phyloP scores from a whole-genome alignment of 2,797 vertebrate genomes.

The Alfaro cultratus region DNA sequence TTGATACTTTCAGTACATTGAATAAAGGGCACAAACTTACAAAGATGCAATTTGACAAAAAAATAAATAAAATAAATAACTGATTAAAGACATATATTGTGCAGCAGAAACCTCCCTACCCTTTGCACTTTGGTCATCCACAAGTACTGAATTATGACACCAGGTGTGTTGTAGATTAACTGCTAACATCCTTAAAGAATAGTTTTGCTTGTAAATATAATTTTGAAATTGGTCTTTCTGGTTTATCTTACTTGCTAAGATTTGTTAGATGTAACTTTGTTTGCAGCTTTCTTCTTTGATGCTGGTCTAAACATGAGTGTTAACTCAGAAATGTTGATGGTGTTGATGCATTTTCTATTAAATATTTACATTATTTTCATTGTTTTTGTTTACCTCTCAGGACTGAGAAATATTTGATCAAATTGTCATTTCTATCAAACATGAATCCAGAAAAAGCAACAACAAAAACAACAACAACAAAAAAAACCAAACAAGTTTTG shows the following conservation, averaged over 20 bases:
- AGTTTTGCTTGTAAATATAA: not conserved
- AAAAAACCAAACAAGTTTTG: not conserved
- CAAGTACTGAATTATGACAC: not conserved
- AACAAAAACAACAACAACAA: too few species aligned
- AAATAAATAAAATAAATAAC: not conserved
- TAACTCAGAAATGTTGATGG: not conserved
- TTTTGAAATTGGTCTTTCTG: not conserved
- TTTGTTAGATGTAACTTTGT: not conserved
- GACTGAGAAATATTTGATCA: not conserved
- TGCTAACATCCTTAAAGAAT: not conserved
- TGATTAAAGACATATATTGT: not conserved
- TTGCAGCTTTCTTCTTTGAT: not conserved
- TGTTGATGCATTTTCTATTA: not conserved
- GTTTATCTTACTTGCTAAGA: not conserved
- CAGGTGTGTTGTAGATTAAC: too few species aligned
- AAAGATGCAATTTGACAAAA: not conserved
- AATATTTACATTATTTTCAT: not conserved
- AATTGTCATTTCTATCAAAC: not conserved
- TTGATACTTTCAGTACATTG: conserved; percentile 2
- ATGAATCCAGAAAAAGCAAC: not conserved
- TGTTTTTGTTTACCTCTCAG: not conserved
- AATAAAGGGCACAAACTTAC: not conserved
- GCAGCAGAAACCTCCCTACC: not conserved
- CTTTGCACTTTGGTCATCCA: not conserved
- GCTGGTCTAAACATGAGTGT: not conserved